Evolutionary conservation across 2,113 vertebrate species (phyloP), one percentile per base, ranked within the genome.

Genomic region (Nyctereutes procyonoides): DNA sequence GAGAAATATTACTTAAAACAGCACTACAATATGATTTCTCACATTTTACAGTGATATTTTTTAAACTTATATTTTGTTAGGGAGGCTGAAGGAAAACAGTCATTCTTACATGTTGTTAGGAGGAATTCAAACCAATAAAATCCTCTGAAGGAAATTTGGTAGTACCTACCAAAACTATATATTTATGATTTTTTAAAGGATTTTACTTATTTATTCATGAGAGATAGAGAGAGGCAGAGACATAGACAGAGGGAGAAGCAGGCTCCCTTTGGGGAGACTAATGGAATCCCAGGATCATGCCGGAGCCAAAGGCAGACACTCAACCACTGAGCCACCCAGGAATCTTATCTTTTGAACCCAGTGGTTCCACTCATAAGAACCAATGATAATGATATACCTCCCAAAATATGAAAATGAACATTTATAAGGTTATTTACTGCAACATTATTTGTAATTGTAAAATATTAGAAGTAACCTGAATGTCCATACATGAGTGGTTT

Each of bases 381-480:
- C 24, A 65, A 51, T 71, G 7, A 22, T 65, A 63, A 93, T 79
- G 30, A 71, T 83, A 95, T 1, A 9, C 14, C 22, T 69, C 26
- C 56, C 55, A 81, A 93, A 55, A 43, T 17, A 43, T 43, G 22
- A 80, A 92, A 95, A 85, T 95, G 24, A 35, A 74, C 82, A 93
- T 43, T 67, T 81, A 81, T 43, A 13, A 89, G 43, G 35, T 76
- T 92, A 88, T 65, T 73, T 32, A 71, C 55, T 83, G 11, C 22
- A 55, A 26, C 60, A 53, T 55, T 51, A 35, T 95, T 4, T 77
- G 1, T 90, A 83, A 79, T 90, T 90, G 11, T 26, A 90, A 89
- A 89, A 85, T 60, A 69, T n/a, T 58, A 35, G 28, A 67, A 67
- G 67, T 77, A 58, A 69, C 5, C 9, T 83, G 16, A 84, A 43